phyloP scores from a whole-genome alignment of 2,113 vertebrate genomes.

The Tricholaema leucomelas region DNA sequence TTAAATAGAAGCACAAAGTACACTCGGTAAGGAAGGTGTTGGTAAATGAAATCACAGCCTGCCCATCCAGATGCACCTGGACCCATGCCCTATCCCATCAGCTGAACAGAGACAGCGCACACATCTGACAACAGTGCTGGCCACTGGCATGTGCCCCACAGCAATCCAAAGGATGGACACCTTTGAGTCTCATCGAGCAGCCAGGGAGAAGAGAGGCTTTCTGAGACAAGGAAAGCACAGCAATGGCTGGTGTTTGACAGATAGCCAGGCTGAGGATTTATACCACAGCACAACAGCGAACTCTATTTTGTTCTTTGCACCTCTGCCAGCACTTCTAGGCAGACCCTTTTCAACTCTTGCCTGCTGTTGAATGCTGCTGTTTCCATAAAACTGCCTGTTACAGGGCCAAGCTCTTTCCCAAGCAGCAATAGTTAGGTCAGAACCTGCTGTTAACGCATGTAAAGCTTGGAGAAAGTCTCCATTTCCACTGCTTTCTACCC shows the following conservation, averaged over 20 bases:
- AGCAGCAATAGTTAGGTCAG: neutral
- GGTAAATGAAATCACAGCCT: neutral
- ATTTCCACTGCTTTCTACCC: neutral
- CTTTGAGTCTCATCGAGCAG: neutral
- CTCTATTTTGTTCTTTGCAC: neutral
- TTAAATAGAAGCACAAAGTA: neutral
- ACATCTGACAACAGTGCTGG: rapidly evolving
- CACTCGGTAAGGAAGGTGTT: neutral
- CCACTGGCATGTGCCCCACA: neutral
- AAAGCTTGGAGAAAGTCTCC: neutral
- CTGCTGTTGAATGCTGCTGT: neutral
- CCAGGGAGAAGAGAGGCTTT: neutral
- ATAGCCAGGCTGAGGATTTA: neutral
- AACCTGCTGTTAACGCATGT: neutral
- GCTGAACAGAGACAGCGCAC: neutral
- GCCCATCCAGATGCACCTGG: neutral
- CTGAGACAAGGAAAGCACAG: neutral
- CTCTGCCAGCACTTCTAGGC: neutral
- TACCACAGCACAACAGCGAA: neutral
- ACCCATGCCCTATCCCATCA: neutral
- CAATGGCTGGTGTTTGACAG: neutral
- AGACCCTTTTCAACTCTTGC: neutral
- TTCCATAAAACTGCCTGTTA: neutral
- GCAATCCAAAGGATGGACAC: neutral
- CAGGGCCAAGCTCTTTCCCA: neutral